phyloP scores from a whole-genome alignment of 2,888 invertebrate genomes.

The Mythimna pallens region DNA sequence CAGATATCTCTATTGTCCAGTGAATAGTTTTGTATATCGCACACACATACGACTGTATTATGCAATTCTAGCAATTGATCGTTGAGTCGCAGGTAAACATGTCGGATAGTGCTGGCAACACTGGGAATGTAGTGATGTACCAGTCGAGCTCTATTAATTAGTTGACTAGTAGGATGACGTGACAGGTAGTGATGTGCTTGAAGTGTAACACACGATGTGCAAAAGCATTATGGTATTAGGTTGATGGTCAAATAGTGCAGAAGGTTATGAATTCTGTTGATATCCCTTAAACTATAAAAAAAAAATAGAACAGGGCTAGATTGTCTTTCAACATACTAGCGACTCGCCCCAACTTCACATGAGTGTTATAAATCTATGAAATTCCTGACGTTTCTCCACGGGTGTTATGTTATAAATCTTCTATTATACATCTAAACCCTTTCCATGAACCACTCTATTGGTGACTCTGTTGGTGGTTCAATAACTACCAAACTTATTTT shows the following conservation, averaged over 20 bases:
- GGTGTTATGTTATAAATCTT: too few relatives aligned
- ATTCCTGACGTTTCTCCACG: too few relatives aligned
- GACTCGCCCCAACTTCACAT: too few relatives aligned
- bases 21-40: conserved; percentile 79
- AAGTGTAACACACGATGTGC: not conserved
- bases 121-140: conserved; percentile 53
- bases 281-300: not conserved
- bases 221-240: not conserved
- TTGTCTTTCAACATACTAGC: not conserved
- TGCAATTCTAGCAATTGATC: conserved; percentile 81
- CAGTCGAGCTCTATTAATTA: conserved; percentile 57
- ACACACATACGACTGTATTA: conserved; percentile 73
- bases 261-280: not conserved
- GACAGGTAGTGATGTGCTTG: conserved; percentile 34
- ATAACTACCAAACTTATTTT: too few relatives aligned
- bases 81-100: conserved; percentile 76
- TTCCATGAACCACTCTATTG: too few relatives aligned
- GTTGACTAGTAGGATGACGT: conserved; percentile 26
- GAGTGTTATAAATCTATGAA: too few relatives aligned
- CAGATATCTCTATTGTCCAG: conserved; percentile 88
- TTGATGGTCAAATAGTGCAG: not conserved
- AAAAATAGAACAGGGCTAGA: not conserved
- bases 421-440: too few relatives aligned
- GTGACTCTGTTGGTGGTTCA: too few relatives aligned
- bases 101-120: conserved; percentile 47